These are phyloP conservation scores for Drosophila equinoxialis DNA, from an alignment of 1,140 invertebrate species.

Conservation along the genomic window DNA sequence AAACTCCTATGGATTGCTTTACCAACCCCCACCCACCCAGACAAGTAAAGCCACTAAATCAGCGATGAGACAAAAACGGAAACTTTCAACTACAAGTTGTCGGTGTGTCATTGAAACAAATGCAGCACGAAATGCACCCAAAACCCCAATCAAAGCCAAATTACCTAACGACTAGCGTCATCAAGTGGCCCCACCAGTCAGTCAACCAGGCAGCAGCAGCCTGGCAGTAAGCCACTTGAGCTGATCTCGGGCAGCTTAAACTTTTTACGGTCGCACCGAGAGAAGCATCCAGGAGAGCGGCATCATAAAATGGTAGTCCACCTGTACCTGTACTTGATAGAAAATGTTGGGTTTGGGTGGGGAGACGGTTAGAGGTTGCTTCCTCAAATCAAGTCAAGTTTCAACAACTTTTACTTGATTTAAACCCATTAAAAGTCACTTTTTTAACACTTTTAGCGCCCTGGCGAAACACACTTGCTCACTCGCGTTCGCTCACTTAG, in stretches of 20 bases:
- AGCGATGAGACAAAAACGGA: conserved; percentile 3
- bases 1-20: background rate
- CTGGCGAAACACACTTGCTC: conserved; percentile 18
- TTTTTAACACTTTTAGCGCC: conserved; percentile 75
- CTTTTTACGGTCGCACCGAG: conserved; percentile 72
- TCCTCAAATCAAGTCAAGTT: conserved; percentile 78
- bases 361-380: conserved; percentile 11
- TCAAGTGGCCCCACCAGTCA: conserved; percentile 55
- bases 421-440: conserved; percentile 82
- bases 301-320: conserved; percentile 67
- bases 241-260: conserved; percentile 73
- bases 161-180: conserved; percentile 76
- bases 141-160: conserved; percentile 78
- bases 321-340: conserved; percentile 16
- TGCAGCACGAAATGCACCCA: conserved; percentile 71
- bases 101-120: conserved; percentile 77
- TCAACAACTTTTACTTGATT: conserved; percentile 81
- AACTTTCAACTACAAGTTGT: conserved; percentile 52
- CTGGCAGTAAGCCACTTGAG: conserved; percentile 58
- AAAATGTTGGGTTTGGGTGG: background rate
- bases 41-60: conserved; percentile 27
- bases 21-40: background rate
- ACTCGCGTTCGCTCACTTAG: conserved; percentile 10
- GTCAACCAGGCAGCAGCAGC: conserved; percentile 2
- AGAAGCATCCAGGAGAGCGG: conserved; percentile 35